Percentiles rank a stretch among this genome's conserved stretches.
These are phyloP conservation scores for Etheostoma perlongum DNA, from an alignment of 2,797 vertebrate genomes.

Conservation along the genomic window DNA sequence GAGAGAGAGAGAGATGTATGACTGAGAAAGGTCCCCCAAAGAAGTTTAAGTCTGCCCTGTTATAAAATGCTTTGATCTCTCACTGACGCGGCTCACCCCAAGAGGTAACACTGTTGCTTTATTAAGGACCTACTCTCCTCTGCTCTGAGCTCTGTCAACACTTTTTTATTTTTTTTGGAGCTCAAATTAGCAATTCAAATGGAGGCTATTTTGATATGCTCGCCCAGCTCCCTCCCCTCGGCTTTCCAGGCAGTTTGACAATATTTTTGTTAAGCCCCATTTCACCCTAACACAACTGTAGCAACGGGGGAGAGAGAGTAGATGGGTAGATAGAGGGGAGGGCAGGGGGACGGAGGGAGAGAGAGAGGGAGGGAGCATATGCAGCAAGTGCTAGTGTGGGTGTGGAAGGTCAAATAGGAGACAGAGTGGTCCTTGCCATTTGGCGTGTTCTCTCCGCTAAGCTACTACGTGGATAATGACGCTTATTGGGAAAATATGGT, in stretches of 20 bases:
- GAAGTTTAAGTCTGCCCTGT: slow-evolving; percentile 65
- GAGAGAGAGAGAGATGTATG: background rate
- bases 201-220: slow-evolving; percentile 80
- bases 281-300: slow-evolving; percentile 78
- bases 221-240: slow-evolving; percentile 75
- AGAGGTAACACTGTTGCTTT: slow-evolving; percentile 74
- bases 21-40: slow-evolving; percentile 63
- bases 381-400: slow-evolving; percentile 47
- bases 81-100: slow-evolving; percentile 65
- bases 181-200: slow-evolving; percentile 85
- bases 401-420: slow-evolving; percentile 76
- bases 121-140: slow-evolving; percentile 64
- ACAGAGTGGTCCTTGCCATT: slow-evolving; percentile 60
- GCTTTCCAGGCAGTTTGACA: slow-evolving; percentile 87
- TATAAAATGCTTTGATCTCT: slow-evolving; percentile 76
- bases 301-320: slow-evolving; percentile 57
- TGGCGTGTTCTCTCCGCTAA: slow-evolving; percentile 51
- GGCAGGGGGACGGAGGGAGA: background rate
- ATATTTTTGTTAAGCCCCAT: slow-evolving; percentile 85
- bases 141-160: slow-evolving; percentile 65
- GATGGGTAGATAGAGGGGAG: slow-evolving; percentile 36
- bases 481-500: slow-evolving; percentile 66
- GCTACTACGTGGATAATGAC: slow-evolving; percentile 70
- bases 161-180: slow-evolving; percentile 55
- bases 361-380: slow-evolving; percentile 42